A percentile compares a stretch with the other conserved stretches of the same genome.
phyloP scores from a whole-genome alignment of 2,113 vertebrate genomes.

The Trichechus manatus region DNA sequence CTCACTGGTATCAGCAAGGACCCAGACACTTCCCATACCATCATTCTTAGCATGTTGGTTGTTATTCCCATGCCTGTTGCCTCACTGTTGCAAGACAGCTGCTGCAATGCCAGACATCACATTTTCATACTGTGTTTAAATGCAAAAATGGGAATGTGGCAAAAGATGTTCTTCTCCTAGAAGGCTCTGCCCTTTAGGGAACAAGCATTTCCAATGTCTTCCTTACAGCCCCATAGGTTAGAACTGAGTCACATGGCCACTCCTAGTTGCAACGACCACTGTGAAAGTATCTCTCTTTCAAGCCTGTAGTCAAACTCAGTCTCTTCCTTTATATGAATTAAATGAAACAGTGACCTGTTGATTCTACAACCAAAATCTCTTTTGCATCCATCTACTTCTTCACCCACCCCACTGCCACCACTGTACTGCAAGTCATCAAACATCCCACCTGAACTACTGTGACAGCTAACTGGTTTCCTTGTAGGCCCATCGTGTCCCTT shows the following conservation, averaged over 20 bases:
- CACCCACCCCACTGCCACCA: neutral
- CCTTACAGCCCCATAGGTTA: neutral
- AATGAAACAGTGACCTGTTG: neutral
- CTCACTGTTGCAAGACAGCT: neutral
- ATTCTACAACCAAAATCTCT: neutral
- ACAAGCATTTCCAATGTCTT: neutral
- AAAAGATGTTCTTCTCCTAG: neutral
- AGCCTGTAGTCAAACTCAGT: neutral
- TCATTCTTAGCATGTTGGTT: neutral
- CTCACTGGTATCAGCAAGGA: neutral
- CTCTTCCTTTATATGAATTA: slow-evolving; percentile 10
- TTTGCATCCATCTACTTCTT: neutral
- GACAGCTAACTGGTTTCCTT: neutral
- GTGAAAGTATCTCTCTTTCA: neutral
- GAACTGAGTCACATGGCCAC: neutral
- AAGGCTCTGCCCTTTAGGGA: neutral
- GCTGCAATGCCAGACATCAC: neutral
- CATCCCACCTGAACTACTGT: neutral
- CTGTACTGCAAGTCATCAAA: neutral
- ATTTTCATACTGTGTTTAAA: neutral
- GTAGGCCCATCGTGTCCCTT: no score
- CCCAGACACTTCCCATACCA: neutral
- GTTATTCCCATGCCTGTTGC: neutral
- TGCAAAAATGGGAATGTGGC: neutral
- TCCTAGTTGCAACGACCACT: neutral